phyloP scores from a whole-genome alignment of 2,113 vertebrate species.

The Toxostoma redivivum region DNA sequence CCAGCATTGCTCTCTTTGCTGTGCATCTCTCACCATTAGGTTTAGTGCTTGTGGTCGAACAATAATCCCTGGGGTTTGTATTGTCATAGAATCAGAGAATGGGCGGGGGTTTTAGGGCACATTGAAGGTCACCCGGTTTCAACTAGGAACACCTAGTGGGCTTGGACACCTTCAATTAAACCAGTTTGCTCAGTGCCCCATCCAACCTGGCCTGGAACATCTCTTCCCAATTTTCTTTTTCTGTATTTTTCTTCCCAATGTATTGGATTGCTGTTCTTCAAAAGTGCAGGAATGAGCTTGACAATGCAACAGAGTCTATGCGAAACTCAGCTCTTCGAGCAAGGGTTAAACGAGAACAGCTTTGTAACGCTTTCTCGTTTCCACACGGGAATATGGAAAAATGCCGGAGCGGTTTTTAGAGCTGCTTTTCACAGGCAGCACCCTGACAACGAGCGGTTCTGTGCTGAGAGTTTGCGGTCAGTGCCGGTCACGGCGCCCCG shows the following conservation, averaged over 20 bases:
- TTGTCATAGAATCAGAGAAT: no score
- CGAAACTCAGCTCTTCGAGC: accelerated
- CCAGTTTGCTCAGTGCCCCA: neutral
- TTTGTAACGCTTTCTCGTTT: neutral
- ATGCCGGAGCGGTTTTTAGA: accelerated
- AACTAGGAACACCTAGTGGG: neutral
- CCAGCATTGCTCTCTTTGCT: accelerated
- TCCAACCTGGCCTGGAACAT: neutral
- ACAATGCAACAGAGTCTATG: accelerated
- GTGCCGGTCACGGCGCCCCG: accelerated
- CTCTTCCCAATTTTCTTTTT: no score
- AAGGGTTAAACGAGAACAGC: no score
- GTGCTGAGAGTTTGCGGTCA: accelerated
- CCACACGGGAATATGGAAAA: accelerated
- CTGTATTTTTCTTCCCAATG: neutral
- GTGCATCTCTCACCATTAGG: accelerated
- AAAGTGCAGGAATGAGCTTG: neutral
- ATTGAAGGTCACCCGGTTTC: neutral
- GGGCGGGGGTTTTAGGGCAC: neutral
- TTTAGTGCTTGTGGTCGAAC: neutral
- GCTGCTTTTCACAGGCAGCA: accelerated
- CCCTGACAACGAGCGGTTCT: accelerated
- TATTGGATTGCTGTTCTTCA: neutral
- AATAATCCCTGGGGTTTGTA: neutral
- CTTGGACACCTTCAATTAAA: no score